Evolutionary conservation across 1,140 invertebrate genomes (phyloP), one percentile per base, ranked within the genome.

Genomic region (Hypsibius dujardini): DNA sequence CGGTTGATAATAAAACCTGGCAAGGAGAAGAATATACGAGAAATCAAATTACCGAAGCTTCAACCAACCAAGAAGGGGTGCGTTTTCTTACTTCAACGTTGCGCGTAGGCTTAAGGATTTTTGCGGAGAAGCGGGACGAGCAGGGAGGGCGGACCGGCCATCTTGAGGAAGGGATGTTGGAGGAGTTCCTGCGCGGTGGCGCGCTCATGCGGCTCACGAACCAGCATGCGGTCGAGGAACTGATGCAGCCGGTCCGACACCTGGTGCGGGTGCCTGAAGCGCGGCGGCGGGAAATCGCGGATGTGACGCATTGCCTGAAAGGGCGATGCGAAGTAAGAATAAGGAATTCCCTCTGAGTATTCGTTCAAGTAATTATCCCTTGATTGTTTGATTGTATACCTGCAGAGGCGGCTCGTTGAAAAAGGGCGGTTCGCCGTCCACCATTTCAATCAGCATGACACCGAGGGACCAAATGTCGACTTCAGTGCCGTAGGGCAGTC

Each of bases 391-490:
- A 12, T 14, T 7, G 42, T 42, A 67, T 7, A 56, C 62, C 62
- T 95, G 91, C 46, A 98, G 80, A 7, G 95, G 95, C 46, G 93
- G 93, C 81, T 98, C 94, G 81, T 98, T 97, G 81, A 98, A 98
- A 81, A 97, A 98, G 0, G 95, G 95, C 60, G 95, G 95, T 81
- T 98, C 95, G 0, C 94, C 93, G 79, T 98, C 94, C 0, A 98
- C 90, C 94, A 98, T 98, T 81, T 97, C 94, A 71, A 95, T 93
- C 12, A 95, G 87, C 92, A 95, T 95, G 71, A 95, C 93, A 71
- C 92, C 93, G 74, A 95, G 81, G 28, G 92, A 95, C 92, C 92
- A 96, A 75, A 96, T 92, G 78, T 97, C 93, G 62, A 82, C 93
- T 83, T 97, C 94, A 1, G 94, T 92, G 3, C 93, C 93, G 81